Percentiles rank a stretch among this genome's conserved stretches.
phyloP scores from a whole-genome alignment of 2,113 vertebrate genomes.

The Nicator chloris region DNA sequence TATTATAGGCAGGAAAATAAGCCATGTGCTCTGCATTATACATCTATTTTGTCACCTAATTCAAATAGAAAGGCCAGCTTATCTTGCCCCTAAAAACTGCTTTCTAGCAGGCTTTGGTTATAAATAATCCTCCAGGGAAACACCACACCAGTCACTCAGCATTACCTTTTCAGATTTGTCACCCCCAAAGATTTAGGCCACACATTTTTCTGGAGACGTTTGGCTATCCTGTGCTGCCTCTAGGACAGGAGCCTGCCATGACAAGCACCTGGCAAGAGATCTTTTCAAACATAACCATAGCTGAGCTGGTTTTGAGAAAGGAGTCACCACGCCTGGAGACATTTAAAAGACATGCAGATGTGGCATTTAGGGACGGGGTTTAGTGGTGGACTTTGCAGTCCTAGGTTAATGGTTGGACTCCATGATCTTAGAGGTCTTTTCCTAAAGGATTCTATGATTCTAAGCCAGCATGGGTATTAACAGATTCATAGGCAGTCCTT shows the following conservation, averaged over 20 bases:
- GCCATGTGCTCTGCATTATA: accelerated
- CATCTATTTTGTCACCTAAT: not conserved
- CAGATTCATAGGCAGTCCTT: not conserved
- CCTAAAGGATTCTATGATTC: not conserved
- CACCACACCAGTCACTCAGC: not conserved
- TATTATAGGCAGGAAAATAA: not conserved
- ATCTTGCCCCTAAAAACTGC: not conserved
- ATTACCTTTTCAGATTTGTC: not conserved
- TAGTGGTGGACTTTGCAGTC: not conserved
- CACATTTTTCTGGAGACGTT: not conserved
- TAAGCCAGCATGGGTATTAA: not conserved
- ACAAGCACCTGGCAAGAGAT: not conserved
- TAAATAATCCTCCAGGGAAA: not conserved
- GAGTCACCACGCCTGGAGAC: not conserved
- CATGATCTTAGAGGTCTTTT: not conserved
- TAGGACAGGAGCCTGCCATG: not conserved
- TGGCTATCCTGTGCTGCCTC: not conserved
- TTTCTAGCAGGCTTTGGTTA: not conserved
- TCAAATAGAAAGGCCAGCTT: not conserved
- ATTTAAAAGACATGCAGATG: not conserved
- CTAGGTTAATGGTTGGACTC: not conserved
- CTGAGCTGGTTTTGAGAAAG: not conserved
- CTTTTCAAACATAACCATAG: not conserved
- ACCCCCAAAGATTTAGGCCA: not conserved
- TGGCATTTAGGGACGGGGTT: not conserved